Percentiles rank a stretch among this genome's conserved stretches.
phyloP scores from a whole-genome alignment of 2,113 vertebrate species.

The Phoenicopterus ruber region DNA sequence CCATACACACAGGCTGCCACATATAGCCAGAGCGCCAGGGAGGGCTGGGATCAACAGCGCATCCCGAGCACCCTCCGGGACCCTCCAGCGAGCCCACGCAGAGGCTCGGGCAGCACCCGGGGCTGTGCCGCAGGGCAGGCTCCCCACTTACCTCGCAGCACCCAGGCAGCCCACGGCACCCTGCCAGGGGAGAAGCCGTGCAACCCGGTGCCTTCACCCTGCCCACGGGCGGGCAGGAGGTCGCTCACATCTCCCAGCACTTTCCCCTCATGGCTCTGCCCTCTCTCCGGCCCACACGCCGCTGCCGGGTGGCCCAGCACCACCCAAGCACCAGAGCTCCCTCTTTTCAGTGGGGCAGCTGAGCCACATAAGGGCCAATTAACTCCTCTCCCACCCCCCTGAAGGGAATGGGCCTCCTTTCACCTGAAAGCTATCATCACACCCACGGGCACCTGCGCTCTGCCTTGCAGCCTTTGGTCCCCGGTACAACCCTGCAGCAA shows the following conservation, averaged over 20 bases:
- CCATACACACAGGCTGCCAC: rapidly evolving
- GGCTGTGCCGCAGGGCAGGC: too few relatives aligned
- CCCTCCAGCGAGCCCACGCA: rapidly evolving
- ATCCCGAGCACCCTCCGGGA: neutral
- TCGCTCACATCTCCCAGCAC: rapidly evolving
- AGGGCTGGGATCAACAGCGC: rapidly evolving
- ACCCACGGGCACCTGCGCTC: rapidly evolving
- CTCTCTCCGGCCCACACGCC: neutral
- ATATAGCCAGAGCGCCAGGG: too few relatives aligned
- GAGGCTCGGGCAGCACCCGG: rapidly evolving
- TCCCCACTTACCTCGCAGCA: neutral
- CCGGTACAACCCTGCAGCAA: rapidly evolving
- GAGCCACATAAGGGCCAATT: rapidly evolving
- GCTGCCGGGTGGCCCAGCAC: neutral
- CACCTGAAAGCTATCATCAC: neutral
- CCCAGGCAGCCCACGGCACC: too few relatives aligned
- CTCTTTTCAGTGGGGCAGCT: rapidly evolving
- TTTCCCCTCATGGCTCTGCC: neutral
- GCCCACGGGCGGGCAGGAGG: rapidly evolving
- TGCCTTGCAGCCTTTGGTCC: neutral
- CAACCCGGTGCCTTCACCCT: rapidly evolving
- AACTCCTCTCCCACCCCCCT: neutral
- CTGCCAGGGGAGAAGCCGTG: rapidly evolving
- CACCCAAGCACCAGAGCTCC: rapidly evolving
- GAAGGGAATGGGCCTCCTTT: rapidly evolving